These are phyloP conservation scores for Porites lobata DNA, from an alignment of 92 coral and sea anemone species.

Conservation along the genomic window DNA sequence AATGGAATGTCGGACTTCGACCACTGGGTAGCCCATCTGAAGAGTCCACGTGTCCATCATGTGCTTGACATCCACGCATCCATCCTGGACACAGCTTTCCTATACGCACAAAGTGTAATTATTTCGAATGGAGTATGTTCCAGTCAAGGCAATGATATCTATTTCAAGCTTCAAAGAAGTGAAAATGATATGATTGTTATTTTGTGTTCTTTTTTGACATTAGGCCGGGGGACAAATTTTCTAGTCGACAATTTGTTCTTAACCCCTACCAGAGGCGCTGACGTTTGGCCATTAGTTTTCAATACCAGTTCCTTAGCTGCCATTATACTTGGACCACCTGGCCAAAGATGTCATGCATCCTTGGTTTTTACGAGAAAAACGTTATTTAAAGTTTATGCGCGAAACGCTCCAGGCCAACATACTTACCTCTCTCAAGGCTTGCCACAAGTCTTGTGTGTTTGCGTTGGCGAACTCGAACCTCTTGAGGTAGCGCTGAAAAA, in stretches of 20 bases:
- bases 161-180: too few relatives aligned
- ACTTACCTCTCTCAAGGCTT: slow-evolving; percentile 42
- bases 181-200: too few relatives aligned
- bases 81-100: slow-evolving; percentile 60
- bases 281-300: too few relatives aligned
- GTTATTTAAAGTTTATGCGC: background rate
- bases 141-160: too few relatives aligned
- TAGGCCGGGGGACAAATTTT: too few relatives aligned
- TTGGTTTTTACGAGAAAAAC: background rate
- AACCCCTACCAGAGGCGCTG: too few relatives aligned
- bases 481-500: slow-evolving; percentile 57
- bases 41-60: slow-evolving; percentile 76
- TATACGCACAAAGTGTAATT: background rate
- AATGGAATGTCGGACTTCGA: slow-evolving; percentile 28
- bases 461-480: slow-evolving; percentile 53
- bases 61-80: slow-evolving; percentile 41
- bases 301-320: too few relatives aligned
- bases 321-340: too few relatives aligned
- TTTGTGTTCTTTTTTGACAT: too few relatives aligned
- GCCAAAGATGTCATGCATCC: too few relatives aligned
- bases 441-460: slow-evolving; percentile 58
- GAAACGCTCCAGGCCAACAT: background rate
- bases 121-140: too few relatives aligned
- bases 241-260: too few relatives aligned
- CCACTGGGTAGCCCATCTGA: slow-evolving; percentile 67